Evolutionary conservation across 2,113 vertebrate species (phyloP).

Genomic region (Catharus bicknelli): DNA sequence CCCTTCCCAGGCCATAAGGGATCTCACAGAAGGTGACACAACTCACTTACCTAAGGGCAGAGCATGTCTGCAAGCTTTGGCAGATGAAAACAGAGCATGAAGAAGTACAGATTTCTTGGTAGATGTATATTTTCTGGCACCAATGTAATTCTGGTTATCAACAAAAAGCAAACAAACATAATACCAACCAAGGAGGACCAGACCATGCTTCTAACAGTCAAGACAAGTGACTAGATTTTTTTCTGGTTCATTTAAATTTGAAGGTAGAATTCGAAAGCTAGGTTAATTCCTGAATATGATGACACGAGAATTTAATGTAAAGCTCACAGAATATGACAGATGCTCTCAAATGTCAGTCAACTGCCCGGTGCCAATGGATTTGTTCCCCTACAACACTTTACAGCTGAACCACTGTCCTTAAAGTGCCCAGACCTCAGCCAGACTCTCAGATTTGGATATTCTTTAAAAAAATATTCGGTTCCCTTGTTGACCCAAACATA

Average conservation of each 20-base stretch:
- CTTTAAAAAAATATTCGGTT: not conserved
- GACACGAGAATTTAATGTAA: not conserved
- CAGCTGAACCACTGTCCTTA: not conserved
- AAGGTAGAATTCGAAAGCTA: not conserved
- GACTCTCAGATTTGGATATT: not conserved
- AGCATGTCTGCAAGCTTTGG: not conserved
- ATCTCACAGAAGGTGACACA: not conserved
- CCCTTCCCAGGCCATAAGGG: not conserved
- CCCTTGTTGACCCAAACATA: not conserved
- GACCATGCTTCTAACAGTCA: not conserved
- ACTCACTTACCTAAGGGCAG: not conserved
- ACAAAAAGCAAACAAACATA: not conserved
- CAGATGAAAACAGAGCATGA: not conserved
- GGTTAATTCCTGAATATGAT: not conserved
- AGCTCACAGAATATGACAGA: not conserved
- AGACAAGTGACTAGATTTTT: not conserved
- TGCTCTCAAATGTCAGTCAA: rapidly evolving
- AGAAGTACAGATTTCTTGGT: not conserved
- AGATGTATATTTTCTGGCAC: not conserved
- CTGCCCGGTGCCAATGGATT: not conserved
- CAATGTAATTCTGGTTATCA: not conserved
- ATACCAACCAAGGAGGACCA: not conserved
- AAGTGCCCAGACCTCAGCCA: not conserved
- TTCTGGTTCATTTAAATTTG: not conserved
- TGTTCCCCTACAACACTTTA: not conserved